Base-by-base conservation (phyloP, 2,888 invertebrate species). In the Chrysopilus asiliformis region DNA sequence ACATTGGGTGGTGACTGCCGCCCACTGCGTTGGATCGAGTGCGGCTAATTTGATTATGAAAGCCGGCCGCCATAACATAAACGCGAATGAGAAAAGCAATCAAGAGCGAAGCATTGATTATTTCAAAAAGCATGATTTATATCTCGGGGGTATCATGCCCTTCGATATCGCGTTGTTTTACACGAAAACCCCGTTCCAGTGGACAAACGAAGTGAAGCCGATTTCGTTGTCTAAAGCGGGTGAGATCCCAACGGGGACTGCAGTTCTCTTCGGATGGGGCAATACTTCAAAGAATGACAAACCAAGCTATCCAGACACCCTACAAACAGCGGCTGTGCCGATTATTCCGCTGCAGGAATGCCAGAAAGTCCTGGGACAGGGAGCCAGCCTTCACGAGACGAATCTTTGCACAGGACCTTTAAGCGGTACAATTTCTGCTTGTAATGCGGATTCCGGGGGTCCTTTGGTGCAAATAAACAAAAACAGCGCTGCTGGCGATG, bases 1-100 rank as follows among this genome's bases (percentile, higher is more conserved):
- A 39, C 46, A 61, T 38, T 61, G 61, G 61, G 58, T 60, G 43
- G 29, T 60, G 16, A 61, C 60, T 2, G 60, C 60, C 7, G 60
- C 61, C 6, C 60, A 60, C 42, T 60, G 60, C 15, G 45, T 60
- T 26, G 48, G 45, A 15, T 55, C 57, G 3, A 46, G 46, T 2
- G 48, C 53, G 29, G 12, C 44, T n/a, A 51, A 51, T 29, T 55
- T 57, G 4, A 50, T 57, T 7, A 48, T 60, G 29, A 53, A 58
- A 15, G 60, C 60, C 7, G 60, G 60, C 26, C 52, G 52, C 24
- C 60, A 60, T 33, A 55, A 60, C 34, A 53, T 60, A 20, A 52
- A 56, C 38, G 47, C 50, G 14, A 40, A 36, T 3, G 50, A 49
- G 1, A 43, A 46, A 6, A 43, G 42, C 8, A 49, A 47, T 17